Evolutionary conservation across 1,140 invertebrate genomes (phyloP), one percentile per base, ranked within the genome.

Genomic region (Drosophila azteca): DNA sequence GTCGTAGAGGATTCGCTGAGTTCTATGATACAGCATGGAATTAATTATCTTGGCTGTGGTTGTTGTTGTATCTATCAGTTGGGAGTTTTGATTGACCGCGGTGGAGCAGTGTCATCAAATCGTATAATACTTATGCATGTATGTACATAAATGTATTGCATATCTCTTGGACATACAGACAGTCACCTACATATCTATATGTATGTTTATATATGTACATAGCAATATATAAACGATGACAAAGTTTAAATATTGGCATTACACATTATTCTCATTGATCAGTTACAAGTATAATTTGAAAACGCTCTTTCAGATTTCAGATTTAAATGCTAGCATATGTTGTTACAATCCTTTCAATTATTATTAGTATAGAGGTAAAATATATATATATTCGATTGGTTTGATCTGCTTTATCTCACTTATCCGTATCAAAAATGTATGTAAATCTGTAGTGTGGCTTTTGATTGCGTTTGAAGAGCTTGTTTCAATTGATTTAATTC

Each of bases 101-200:
- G 26, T 62, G 45, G 43, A 74, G 68, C 48, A 69, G 69, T 69
- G 70, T 48, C 58, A 68, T 51, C 55, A 45, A 31, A 72, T 62
- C 41, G 48, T 78, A 41, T 58, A 54, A 53, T 51, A 65, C 66
- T 74, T 55, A 58, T 82, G 79, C 52, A 58, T 82, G 79, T 75
- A 72, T 55, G 31, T 54, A 24, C 7, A 55, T 44, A 70, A 46
- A 73, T 50, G 31, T 9, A 29, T 29, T 7, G 29, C 29, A 79
- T 80, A 71, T 79, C 65, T 77, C 62, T 77, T 76, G 76, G 70
- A 77, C 77, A 84, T 50, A 77, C 50, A 84, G 50, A 67, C 63
- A 76, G 66, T 43, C 17, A 71, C 50, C 31, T 44, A 41, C 9
- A 45, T 41, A 61, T 52, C 31, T n/a, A 51, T 29, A 60, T 49